Evolutionary conservation across 1,140 invertebrate species (phyloP), one percentile per base, ranked within the genome.

Genomic region (Drosophila subobscura): DNA sequence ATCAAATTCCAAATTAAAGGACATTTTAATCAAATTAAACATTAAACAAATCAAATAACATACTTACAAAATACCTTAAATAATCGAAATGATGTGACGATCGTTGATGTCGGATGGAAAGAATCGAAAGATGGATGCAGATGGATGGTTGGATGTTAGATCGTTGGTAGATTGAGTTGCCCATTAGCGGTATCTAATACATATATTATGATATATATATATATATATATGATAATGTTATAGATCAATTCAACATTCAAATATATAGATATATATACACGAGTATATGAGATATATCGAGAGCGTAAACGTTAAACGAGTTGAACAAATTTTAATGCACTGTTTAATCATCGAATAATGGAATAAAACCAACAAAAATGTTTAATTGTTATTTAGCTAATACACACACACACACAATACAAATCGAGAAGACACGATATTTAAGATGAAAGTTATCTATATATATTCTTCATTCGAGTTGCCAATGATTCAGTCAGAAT

Each of bases 311-410:
- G 72, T 74, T 74, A 61, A 68, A 61, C 77, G 59, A 85, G 81
- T 85, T 85, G 81, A 80, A 68, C 60, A 81, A 76, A 88, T 88
- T 88, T 83, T 88, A 85, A 90, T 88, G 89, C 89, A 91, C 89
- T 91, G 89, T 91, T 91, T 91, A 89, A 79, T 91, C 85, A 89
- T 91, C 89, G 89, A 89, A 89, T 88, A 88, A 89, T 84, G 61
- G 65, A 67, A 68, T 80, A 71, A 74, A 53, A 47, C 49, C 46
- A 57, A 79, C 25, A 74, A 72, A 74, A 72, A 73, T 85, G 68
- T 74, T 86, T 75, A 71, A 77, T 75, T 85, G 81, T 85, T 88
- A 85, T 81, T 81, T 88, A 85, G 73, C 73, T 77, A 77, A 85
- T 64, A 63, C 41, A 44, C 63, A 51, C 16, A 33, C n/a, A 41